Evolutionary conservation across 2,888 invertebrate species (phyloP), one percentile per base, ranked within the genome.

Genomic region (Drosophila nr. perissopoda): DNA sequence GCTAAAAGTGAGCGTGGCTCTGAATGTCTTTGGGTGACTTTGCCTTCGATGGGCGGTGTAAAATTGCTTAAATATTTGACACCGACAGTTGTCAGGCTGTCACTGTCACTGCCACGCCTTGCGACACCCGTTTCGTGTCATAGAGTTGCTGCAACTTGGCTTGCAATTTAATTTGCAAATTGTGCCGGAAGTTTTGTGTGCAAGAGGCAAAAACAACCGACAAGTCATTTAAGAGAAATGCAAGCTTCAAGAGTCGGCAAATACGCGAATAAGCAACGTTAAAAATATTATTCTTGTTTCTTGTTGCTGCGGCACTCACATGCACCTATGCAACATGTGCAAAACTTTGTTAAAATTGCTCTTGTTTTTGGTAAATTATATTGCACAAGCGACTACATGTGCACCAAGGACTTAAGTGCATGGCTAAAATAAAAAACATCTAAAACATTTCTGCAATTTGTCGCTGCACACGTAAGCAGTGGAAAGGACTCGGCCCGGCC

Each of bases 141-240:
- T 36, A 38, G 52, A 21, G 31, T 51, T 42, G 56, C 36, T 38
- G 58, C 61, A 74, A 74, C 60, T 66, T 58, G 59, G 62, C 36
- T 34, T 63, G 74, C 57, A 53, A 70, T 70, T 66, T 70, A 62
- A 73, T 66, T 61, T 60, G 60, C 65, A 27, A 34, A n/a, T 27
- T 70, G 72, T 70, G 82, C 61, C 63, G 62, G 11, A 81, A 69
- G 61, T 77, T 71, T 61, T 61, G 33, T 57, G 65, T 60, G 63
- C 49, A 40, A 53, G 52, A 40, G 57, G 18, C 34, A 56, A 42
- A 63, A 56, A 52, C 49, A 67, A 63, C 63, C 36, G 57, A 73
- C 83, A 85, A 83, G 76, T 83, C 76, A 70, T 86, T 83, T 68
- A 77, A 77, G 70, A 63, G 16, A 46, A 76, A 77, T 88, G 86